Evolutionary conservation across 2,113 vertebrate species (phyloP).

Genomic region (Pseudois nayaur): DNA sequence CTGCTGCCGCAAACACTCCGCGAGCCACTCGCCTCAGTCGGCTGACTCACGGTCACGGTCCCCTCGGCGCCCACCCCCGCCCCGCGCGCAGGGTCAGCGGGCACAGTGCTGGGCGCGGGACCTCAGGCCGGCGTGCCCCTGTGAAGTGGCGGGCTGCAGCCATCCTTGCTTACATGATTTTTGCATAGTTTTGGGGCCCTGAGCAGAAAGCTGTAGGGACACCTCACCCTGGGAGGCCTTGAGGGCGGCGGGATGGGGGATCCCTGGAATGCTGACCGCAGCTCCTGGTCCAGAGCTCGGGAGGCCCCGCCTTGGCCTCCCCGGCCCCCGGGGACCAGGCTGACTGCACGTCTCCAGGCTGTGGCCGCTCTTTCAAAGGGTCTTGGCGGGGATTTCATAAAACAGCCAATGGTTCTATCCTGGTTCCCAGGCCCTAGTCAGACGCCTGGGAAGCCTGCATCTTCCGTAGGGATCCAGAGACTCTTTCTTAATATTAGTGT

Average conservation of each 20-base stretch:
- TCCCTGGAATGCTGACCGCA: accelerated
- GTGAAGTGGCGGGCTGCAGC: accelerated
- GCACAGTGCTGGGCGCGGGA: accelerated
- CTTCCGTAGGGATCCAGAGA: accelerated
- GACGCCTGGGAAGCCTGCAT: not conserved
- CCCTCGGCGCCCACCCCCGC: accelerated
- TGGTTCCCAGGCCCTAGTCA: accelerated
- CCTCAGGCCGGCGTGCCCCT: accelerated
- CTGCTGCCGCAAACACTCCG: not conserved
- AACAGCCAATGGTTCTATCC: not conserved
- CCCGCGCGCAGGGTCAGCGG: accelerated
- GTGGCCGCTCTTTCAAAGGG: accelerated
- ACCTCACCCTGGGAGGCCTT: accelerated
- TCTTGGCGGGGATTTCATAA: accelerated
- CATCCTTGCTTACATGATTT: accelerated
- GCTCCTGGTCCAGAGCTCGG: too few relatives aligned
- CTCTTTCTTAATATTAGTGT: not conserved
- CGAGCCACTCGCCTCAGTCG: not conserved
- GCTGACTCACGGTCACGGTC: accelerated
- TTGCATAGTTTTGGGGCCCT: not conserved
- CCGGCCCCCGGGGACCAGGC: accelerated
- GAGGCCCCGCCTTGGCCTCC: not conserved
- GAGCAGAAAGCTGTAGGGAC: not conserved
- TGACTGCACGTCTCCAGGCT: accelerated
- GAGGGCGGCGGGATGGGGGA: accelerated